These are phyloP conservation scores for Stenichneumon culpator DNA, from an alignment of 2,888 invertebrate genomes.

Conservation along the genomic window DNA sequence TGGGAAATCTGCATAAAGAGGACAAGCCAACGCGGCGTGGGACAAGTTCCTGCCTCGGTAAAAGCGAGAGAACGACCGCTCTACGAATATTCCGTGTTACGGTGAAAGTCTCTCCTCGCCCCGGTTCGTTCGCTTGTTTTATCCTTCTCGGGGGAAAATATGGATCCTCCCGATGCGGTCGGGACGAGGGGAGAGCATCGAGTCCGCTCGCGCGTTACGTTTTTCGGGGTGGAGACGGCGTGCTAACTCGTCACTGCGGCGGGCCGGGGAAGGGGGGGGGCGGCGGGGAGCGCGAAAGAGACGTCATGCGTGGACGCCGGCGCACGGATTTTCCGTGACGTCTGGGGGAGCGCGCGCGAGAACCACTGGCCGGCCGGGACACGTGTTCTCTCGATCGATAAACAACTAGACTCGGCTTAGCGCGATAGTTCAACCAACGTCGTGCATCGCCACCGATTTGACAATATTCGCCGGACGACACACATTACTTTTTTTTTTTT, in stretches of 20 bases:
- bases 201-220: constrained; percentile 23
- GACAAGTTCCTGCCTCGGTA: constrained; percentile 7
- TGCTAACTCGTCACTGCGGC: constrained; percentile 12
- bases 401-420: constrained; percentile 65
- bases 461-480: background rate
- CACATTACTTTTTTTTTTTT: background rate
- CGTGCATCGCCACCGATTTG: background rate
- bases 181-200: constrained; percentile 2
- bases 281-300: constrained; percentile 57
- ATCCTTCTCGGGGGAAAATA: constrained; percentile 6
- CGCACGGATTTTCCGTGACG: constrained; percentile 60
- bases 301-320: constrained; percentile 67
- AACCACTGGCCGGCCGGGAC: constrained; percentile 76
- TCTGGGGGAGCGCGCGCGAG: constrained; percentile 64
- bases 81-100: constrained; percentile 32
- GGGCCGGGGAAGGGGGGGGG: background rate
- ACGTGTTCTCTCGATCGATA: constrained; percentile 79
- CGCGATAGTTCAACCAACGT: background rate
- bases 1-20: background rate
- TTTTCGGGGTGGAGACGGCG: constrained; percentile 46
- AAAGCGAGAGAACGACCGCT: background rate
- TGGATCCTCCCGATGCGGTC: constrained; percentile 1
- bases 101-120: constrained; percentile 57
- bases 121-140: constrained; percentile 8
- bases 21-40: constrained; percentile 18